These are phyloP conservation scores for Catonia carolina DNA, from an alignment of 2,888 invertebrate species.

Conservation along the genomic window DNA sequence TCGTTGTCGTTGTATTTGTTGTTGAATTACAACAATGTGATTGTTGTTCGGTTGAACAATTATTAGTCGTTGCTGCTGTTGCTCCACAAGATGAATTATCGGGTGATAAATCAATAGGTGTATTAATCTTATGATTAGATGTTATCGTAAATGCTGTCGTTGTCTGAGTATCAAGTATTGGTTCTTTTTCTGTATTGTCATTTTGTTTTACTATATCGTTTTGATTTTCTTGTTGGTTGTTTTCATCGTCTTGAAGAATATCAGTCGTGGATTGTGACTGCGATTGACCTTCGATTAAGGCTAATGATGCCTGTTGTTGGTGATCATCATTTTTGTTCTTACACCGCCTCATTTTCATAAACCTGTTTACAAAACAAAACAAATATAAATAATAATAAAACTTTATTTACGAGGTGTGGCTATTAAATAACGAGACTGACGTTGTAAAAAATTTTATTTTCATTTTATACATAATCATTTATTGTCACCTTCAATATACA, in stretches of 20 bases:
- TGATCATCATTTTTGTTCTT: no score
- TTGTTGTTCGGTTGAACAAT: conserved; percentile 50
- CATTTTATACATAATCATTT: no score
- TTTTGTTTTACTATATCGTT: conserved; percentile 9
- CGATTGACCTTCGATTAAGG: conserved; percentile 55
- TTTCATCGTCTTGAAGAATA: conserved; percentile 40
- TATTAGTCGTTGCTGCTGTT: conserved; percentile 51
- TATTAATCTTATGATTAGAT: conserved; percentile 49
- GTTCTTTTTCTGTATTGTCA: no score
- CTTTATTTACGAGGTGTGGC: no score
- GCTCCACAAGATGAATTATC: conserved; percentile 57
- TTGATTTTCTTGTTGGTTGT: conserved; percentile 19
- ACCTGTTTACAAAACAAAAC: no score
- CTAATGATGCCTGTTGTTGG: conserved; percentile 46
- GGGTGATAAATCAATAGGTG: conserved; percentile 50
- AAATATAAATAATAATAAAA: no score
- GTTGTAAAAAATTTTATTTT: no score
- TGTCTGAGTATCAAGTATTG: no score
- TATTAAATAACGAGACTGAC: no score
- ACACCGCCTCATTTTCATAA: no score
- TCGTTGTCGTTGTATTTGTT: conserved; percentile 15
- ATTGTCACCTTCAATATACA: no score
- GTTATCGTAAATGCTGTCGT: conserved; percentile 32
- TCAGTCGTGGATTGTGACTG: conserved; percentile 42
- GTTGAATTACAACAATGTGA: not conserved